Evolutionary conservation across 2,888 invertebrate genomes (phyloP).

Genomic region (Xestoiulus laeticollis): DNA sequence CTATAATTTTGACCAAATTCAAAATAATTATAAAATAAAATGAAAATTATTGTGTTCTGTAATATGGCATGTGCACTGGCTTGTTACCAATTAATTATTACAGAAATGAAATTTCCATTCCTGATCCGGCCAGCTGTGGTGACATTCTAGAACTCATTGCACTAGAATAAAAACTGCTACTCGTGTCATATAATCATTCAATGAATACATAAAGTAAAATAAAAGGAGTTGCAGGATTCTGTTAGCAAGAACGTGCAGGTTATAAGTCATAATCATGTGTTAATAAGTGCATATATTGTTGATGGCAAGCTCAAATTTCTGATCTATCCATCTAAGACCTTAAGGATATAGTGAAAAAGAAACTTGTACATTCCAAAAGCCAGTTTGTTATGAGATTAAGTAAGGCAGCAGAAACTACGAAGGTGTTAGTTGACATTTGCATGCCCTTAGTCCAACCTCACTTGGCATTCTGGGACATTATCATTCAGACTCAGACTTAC

Average conservation of each 20-base stretch:
- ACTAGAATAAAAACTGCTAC: neutral
- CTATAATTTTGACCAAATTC: neutral
- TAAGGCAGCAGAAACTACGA: slow-evolving; percentile 24
- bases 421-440: slow-evolving; percentile 55
- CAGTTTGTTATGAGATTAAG: neutral
- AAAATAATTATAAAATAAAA: no score
- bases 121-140: neutral
- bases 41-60: no score
- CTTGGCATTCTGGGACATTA: slow-evolving; percentile 81
- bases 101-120: neutral
- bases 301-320: neutral
- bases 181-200: neutral
- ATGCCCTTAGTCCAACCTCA: slow-evolving; percentile 80
- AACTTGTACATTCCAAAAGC: slow-evolving; percentile 25
- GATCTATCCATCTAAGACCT: neutral
- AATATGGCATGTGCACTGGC: no score
- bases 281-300: slow-evolving; percentile 6
- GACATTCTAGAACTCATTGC: neutral
- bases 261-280: neutral
- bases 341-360: neutral
- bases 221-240: no score
- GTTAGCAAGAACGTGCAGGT: neutral
- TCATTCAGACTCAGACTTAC: slow-evolving; percentile 87
- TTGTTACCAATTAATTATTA: neutral
- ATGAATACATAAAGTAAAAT: no score